phyloP scores from a whole-genome alignment of 1,140 invertebrate species.

The Diachasmimorpha longicaudata region DNA sequence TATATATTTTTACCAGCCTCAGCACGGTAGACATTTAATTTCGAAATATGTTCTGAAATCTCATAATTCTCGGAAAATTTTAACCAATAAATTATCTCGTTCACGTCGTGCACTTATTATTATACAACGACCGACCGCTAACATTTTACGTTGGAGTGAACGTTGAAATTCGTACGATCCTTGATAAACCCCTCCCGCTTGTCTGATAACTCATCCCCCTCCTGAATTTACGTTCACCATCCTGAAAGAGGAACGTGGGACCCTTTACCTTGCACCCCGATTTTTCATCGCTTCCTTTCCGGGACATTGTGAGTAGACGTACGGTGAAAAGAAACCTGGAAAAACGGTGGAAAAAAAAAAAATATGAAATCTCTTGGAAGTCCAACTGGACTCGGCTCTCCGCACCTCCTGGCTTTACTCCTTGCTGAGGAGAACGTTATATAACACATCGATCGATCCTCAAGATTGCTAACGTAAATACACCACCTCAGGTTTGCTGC shows the following conservation, averaged over 20 bases:
- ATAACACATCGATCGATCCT: not conserved
- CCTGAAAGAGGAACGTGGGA: not conserved
- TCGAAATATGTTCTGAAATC: no score
- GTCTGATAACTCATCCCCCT: not conserved
- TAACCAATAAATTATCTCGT: no score
- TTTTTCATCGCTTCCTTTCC: conserved; percentile 41
- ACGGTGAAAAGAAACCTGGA: conserved; percentile 11
- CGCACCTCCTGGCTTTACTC: not conserved
- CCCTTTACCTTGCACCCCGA: conserved; percentile 30
- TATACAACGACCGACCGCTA: no score
- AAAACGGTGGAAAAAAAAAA: not conserved
- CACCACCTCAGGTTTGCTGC: not conserved
- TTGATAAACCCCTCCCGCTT: not conserved
- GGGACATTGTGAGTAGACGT: conserved; percentile 22
- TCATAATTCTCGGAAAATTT: no score
- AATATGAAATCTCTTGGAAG: not conserved
- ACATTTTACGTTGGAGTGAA: not conserved
- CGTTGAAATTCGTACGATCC: not conserved
- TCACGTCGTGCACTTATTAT: no score
- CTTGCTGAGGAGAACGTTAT: not conserved
- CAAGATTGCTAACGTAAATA: not conserved
- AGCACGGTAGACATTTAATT: no score
- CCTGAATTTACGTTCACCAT: conserved; percentile 41
- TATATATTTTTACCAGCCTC: no score
- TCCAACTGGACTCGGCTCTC: not conserved